A percentile compares a stretch with the other conserved stretches of the same genome.
Evolutionary conservation across 2,113 vertebrate species (phyloP).

Genomic region (Paramormyrops kingsleyae): DNA sequence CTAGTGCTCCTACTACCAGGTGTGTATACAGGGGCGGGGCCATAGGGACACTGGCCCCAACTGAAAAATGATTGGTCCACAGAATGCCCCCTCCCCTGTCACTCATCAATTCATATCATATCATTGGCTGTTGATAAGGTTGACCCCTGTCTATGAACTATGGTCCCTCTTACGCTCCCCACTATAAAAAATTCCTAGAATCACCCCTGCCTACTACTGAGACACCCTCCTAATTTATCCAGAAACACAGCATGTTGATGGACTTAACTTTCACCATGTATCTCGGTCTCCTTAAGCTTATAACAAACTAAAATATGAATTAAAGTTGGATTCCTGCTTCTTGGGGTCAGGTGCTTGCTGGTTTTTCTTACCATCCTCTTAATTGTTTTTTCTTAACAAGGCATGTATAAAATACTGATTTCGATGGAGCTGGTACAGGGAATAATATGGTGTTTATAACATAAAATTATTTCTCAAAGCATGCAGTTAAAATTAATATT

Average conservation of each 20-base stretch:
- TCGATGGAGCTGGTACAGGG: not conserved
- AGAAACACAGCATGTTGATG: not conserved
- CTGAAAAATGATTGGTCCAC: not conserved
- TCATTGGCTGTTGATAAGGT: not conserved
- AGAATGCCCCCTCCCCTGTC: not conserved
- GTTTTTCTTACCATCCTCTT: not conserved
- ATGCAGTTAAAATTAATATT: not conserved
- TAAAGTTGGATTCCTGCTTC: not conserved
- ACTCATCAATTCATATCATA: not conserved
- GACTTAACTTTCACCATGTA: not conserved
- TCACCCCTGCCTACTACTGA: not conserved
- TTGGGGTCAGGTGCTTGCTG: not conserved
- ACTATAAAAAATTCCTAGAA: not conserved
- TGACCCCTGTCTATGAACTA: not conserved
- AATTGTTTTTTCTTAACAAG: not conserved
- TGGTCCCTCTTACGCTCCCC: not conserved
- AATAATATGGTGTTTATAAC: not conserved
- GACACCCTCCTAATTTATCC: not conserved
- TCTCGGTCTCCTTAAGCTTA: not conserved
- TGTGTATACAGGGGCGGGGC: not conserved
- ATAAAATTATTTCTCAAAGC: not conserved
- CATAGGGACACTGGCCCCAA: not conserved
- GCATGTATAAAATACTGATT: not conserved
- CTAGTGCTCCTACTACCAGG: not conserved
- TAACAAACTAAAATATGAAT: not conserved